Evolutionary conservation across 2,113 vertebrate species (phyloP).

Genomic region (Uria aalge): DNA sequence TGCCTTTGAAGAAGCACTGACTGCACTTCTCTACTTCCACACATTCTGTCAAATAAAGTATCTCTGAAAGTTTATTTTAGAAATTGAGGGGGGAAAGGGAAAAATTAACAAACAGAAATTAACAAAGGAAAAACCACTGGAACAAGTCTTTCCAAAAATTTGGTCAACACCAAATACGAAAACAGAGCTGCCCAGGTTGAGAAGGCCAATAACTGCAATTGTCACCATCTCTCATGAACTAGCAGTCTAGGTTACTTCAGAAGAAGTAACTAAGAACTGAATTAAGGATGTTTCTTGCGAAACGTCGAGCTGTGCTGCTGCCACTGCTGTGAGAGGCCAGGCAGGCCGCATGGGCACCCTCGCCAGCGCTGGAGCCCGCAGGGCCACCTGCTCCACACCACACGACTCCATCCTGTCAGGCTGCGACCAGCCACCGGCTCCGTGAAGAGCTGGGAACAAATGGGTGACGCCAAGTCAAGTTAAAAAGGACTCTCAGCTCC

Average conservation of each 20-base stretch:
- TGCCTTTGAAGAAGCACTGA: not conserved
- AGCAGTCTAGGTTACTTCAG: not conserved
- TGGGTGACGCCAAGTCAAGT: not conserved
- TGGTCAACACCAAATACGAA: not conserved
- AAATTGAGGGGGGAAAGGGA: not conserved
- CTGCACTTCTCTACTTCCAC: not conserved
- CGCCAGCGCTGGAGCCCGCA: rapidly evolving
- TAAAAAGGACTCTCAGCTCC: not conserved
- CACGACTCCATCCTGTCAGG: rapidly evolving
- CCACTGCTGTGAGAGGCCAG: not conserved
- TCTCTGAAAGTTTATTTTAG: not conserved
- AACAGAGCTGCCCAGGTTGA: not conserved
- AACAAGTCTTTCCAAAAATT: not conserved
- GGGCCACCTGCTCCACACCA: not conserved
- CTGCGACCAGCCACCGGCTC: not conserved
- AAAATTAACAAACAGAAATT: not conserved
- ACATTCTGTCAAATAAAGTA: not conserved
- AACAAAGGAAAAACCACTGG: not conserved
- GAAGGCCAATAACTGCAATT: not conserved
- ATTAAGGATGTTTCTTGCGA: not conserved
- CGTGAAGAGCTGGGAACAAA: not conserved
- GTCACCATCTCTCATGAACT: not conserved
- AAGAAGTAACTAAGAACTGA: not conserved
- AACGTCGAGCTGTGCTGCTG: rapidly evolving
- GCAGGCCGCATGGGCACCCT: rapidly evolving